Evolutionary conservation across 2,113 vertebrate species (phyloP), one percentile per base, ranked within the genome.

Genomic region (Neopipo cinnamomea): DNA sequence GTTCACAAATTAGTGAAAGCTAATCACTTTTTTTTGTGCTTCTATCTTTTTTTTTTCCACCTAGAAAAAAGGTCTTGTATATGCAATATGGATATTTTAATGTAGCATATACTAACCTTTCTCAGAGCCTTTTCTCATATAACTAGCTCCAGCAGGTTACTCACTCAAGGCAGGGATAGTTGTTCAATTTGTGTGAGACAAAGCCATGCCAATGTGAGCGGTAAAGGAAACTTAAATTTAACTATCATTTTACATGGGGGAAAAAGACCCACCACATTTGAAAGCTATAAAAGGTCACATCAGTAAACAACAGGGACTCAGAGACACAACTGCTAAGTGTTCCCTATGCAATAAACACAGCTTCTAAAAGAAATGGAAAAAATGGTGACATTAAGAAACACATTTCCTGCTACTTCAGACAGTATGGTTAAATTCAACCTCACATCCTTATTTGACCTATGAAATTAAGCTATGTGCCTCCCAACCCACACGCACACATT

Each of bases 211-310:
- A 91, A 30, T 8, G 27, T 50, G 39, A 92, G 35, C 19, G 19
- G 62, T 49, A 93, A 47, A 67, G 49, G 50, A 94, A 65, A 93
- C 70, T 63, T 49, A 89, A 62, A 88, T 79, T 79, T 67, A 52
- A 79, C 76, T 74, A 88, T 94, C 42, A 49, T 88, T 92, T 96
- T 88, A 91, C 6, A 9, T 20, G 21, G 42, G 17, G 46, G 31
- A 91, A 83, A 75, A 83, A 59, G 2, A 0, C 11, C 25, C 31
- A 59, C 37, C 59, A 61, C 62, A 59, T 72, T 62, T 78, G 76
- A 94, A 76, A 75, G 33, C 42, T 85, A 72, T 53, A 87, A 93
- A 96, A 97, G 95, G 91, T 97, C 93, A 89, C 53, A 95, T 87
- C 88, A 89, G 91, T 92, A 96, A 96, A 95, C 94, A 95, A 91